Conservation (phyloP, 2,888 invertebrate species). For the Acanthococcus lagerstroemiae region DNA sequence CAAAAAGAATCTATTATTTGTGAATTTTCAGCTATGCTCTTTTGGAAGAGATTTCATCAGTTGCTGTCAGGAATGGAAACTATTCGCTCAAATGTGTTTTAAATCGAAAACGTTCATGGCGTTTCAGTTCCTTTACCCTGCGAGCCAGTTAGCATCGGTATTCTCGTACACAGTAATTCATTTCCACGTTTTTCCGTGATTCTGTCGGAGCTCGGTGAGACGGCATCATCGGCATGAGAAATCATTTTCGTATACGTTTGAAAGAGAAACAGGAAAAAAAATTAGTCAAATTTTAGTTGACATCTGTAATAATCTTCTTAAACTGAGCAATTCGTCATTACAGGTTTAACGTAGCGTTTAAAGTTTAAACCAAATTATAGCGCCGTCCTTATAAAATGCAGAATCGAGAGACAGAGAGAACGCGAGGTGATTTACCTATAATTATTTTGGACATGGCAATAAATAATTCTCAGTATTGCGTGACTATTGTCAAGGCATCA, state of each 20-base stretch:
- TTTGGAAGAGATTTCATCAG: no score
- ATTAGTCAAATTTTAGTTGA: neutral
- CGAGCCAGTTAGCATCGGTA: no score
- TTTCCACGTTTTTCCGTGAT: no score
- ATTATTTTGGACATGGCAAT: slow-evolving; percentile 28
- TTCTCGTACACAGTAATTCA: no score
- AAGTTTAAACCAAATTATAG: slow-evolving; percentile 8
- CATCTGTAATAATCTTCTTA: neutral
- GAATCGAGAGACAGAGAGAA: neutral
- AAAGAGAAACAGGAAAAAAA: no score
- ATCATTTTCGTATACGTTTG: neutral
- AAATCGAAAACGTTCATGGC: no score
- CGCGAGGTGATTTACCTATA: slow-evolving; percentile 24
- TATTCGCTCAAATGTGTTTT: no score
- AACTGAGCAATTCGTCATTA: slow-evolving; percentile 3
- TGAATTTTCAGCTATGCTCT: no score
- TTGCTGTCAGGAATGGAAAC: no score
- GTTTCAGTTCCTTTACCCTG: no score
- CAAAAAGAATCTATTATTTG: no score
- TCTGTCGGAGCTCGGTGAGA: no score
- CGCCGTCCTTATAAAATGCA: neutral
- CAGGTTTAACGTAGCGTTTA: slow-evolving; percentile 7
- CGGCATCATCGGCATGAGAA: neutral
- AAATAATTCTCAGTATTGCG: slow-evolving; percentile 20
- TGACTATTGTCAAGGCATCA: slow-evolving; percentile 6